Evolutionary conservation across 2,113 vertebrate species (phyloP).

Genomic region (Gymnogyps californianus): DNA sequence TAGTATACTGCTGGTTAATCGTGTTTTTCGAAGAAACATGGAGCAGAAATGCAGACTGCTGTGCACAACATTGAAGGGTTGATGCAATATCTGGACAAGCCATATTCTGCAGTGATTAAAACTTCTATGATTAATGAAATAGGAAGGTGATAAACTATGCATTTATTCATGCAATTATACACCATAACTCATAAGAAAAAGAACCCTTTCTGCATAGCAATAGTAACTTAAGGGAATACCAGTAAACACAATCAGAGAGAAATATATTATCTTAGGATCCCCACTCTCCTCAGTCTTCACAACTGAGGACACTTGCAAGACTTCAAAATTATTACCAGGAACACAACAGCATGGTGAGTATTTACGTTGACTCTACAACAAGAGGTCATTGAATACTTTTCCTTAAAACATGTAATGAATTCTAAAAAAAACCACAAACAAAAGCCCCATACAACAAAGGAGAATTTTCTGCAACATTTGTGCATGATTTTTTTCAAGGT

Average conservation of each 20-base stretch:
- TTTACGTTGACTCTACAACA: neutral
- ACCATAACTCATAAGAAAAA: neutral
- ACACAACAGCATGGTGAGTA: neutral
- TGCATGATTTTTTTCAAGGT: neutral
- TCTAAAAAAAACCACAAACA: neutral
- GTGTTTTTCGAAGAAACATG: neutral
- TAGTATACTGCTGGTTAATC: neutral
- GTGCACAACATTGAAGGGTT: neutral
- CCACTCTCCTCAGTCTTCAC: neutral
- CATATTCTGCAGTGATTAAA: neutral
- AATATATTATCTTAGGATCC: neutral
- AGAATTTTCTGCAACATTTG: neutral
- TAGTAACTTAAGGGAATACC: neutral
- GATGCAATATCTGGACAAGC: neutral
- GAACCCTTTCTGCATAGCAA: neutral
- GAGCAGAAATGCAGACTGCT: neutral
- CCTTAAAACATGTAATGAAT: neutral
- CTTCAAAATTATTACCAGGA: neutral
- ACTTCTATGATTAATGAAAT: neutral
- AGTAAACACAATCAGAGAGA: neutral
- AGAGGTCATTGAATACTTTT: neutral
- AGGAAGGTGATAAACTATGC: neutral
- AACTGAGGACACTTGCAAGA: neutral
- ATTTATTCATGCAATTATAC: neutral
- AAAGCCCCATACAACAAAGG: accelerated